phyloP scores from a whole-genome alignment of 2,888 invertebrate species.

The Cheilosia urbana region DNA sequence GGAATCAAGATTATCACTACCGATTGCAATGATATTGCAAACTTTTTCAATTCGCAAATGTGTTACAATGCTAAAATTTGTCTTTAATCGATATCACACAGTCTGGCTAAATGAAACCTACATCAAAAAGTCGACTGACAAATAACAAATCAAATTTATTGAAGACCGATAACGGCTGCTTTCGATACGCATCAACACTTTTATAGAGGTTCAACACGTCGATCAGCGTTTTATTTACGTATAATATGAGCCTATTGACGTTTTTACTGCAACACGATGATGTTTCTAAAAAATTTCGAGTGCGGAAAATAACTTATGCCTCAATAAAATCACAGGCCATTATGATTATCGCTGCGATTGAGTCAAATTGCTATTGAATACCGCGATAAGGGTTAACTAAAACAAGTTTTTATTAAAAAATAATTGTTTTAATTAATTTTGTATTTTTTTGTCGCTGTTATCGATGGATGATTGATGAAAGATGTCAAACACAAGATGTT shows the following conservation, averaged over 20 bases:
- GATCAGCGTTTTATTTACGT: constrained; percentile 22
- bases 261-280: constrained; percentile 16
- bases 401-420: constrained; percentile 30
- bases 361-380: constrained; percentile 10
- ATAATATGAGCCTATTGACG: constrained; percentile 13
- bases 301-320: not conserved
- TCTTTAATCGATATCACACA: not conserved
- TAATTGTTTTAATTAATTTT: constrained; percentile 19
- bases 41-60: not conserved
- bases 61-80: not conserved
- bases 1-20: constrained; percentile 1
- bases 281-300: constrained; percentile 6
- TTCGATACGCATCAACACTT: not conserved
- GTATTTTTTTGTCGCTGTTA: constrained; percentile 11
- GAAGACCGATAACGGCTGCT: not conserved
- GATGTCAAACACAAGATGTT: constrained; percentile 8
- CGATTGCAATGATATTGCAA: not conserved
- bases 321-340: constrained; percentile 23
- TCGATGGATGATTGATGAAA: constrained; percentile 6
- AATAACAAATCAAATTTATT: not conserved
- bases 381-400: constrained; percentile 1
- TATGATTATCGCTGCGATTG: constrained; percentile 30
- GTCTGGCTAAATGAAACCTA: not conserved
- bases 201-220: not conserved
- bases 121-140: not conserved